phyloP scores from a whole-genome alignment of 2,113 vertebrate genomes.

The Hydropotes inermis region DNA sequence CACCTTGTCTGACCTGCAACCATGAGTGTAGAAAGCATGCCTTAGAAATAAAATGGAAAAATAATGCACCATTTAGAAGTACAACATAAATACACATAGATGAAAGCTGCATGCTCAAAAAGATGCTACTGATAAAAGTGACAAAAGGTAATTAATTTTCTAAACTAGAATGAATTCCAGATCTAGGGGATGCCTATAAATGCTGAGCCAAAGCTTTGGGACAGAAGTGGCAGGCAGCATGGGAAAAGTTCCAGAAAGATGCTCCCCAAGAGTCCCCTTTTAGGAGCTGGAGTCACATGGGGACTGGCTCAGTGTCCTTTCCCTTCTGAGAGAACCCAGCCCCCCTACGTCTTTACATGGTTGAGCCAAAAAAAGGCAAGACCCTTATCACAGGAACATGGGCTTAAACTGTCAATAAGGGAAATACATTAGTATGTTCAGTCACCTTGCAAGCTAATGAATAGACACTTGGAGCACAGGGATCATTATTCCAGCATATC shows the following conservation, averaged over 20 bases:
- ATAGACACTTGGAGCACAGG: constrained; percentile 79
- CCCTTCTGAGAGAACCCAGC: constrained; percentile 34
- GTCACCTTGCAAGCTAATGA: constrained; percentile 80
- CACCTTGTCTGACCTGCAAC: background rate
- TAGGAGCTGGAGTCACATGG: background rate
- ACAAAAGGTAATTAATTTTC: background rate
- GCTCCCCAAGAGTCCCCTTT: background rate
- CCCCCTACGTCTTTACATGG: constrained; percentile 33
- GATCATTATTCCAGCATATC: constrained; percentile 83
- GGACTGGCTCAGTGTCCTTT: background rate
- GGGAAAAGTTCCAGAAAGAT: background rate
- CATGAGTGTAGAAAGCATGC: background rate
- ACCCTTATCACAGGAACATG: constrained; percentile 37
- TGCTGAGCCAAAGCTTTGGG: background rate
- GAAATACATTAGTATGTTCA: constrained; percentile 80
- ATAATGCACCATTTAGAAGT: background rate
- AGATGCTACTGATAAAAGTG: background rate
- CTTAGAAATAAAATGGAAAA: background rate
- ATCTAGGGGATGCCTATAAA: background rate
- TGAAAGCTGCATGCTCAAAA: background rate
- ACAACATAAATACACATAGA: background rate
- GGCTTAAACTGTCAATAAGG: constrained; percentile 77
- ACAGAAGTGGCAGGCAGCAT: background rate
- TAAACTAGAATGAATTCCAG: background rate
- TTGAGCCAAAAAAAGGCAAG: constrained; percentile 71